Evolutionary conservation across 2,888 invertebrate species (phyloP), one percentile per base, ranked within the genome.

Genomic region (Calliopum simillimum): DNA sequence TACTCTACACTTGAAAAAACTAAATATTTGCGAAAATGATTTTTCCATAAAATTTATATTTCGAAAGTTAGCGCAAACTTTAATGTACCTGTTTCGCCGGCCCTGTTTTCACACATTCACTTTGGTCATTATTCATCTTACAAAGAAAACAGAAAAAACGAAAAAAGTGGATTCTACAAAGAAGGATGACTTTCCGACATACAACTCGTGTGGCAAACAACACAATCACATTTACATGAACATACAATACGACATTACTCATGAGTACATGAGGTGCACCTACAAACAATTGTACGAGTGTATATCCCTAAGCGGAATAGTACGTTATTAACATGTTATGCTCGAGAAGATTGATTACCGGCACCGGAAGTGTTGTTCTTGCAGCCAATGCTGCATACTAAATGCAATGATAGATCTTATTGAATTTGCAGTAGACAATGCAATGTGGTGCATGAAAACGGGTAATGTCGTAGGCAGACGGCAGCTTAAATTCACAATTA

Each of bases 331-430:
- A 44, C 53, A 55, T 21, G 55, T 65, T 65, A 43, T 55, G 46
- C 44, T 44, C 23, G 14, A 23, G 44, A 65, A 65, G 65, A 65
- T 65, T 65, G 55, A 65, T 65, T 55, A 55, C 65, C 65, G 65
- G 44, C 65, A 55, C n/a, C 55, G 55, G 43, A 55, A 55, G 46
- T 55, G 47, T 19, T 33, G 49, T 46, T 23, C 14, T 12, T 49
- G 63, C 63, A 16, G 33, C 33, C 49, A n/a, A 33, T 47, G 43
- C 64, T 64, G 19, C 53, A 19, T 33, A 51, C 51, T 59, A 25
- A 62, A 62, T 19, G 41, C 41, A 21, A 33, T 21, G 55, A 53
- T 49, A 65, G 51, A 65, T 53, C 55, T 51, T 44, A 41, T 19
- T 53, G 64, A 23, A 19, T 1, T 33, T 33, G 33, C 33, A 33